phyloP scores from a whole-genome alignment of 2,888 invertebrate genomes.

The Petrolisthes cinctipes region DNA sequence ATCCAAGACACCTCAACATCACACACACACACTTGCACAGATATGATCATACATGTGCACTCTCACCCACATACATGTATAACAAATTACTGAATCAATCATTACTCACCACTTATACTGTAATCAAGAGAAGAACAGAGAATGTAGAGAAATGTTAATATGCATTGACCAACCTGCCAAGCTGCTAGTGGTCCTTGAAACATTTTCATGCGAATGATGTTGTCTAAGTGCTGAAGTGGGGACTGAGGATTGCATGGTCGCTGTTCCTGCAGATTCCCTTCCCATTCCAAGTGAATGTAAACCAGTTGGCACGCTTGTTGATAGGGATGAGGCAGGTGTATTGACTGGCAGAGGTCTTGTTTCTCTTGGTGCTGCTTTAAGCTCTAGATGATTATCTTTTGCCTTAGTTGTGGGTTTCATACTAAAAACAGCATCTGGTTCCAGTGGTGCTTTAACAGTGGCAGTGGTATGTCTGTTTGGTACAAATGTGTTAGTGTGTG shows the following conservation, averaged over 20 bases:
- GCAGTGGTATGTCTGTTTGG: not conserved
- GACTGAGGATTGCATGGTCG: not conserved
- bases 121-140: no score
- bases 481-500: not conserved
- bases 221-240: not conserved
- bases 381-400: no score
- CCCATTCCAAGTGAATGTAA: slow-evolving; percentile 21
- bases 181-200: not conserved
- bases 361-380: no score
- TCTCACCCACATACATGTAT: no score
- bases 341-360: not conserved
- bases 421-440: no score
- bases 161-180: not conserved
- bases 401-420: no score
- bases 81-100: no score
- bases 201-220: slow-evolving; percentile 32
- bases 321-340: not conserved
- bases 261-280: not conserved
- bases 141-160: no score
- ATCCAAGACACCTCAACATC: not conserved
- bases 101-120: no score
- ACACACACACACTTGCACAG: not conserved
- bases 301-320: slow-evolving; percentile 36
- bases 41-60: not conserved
- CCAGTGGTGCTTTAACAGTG: no score